These are phyloP conservation scores for Halocaridina rubra DNA, from an alignment of 2,888 invertebrate species.

Conservation along the genomic window DNA sequence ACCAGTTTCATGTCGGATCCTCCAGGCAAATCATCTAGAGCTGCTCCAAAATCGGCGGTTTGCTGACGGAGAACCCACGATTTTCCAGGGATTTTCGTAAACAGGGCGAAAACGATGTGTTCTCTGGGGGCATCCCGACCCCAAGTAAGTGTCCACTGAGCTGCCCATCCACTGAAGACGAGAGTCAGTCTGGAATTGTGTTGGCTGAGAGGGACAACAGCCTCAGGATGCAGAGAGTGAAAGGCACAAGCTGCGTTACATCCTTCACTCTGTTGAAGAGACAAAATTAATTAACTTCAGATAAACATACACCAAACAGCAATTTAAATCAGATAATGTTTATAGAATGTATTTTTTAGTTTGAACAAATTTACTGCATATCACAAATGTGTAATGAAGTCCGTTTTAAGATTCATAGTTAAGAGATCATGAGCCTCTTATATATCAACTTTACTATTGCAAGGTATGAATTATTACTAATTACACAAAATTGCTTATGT, in stretches of 20 bases:
- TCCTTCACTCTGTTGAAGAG: constrained; percentile 42
- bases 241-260: constrained; percentile 57
- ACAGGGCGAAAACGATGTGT: constrained; percentile 58
- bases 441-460: too few species aligned
- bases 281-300: too few species aligned
- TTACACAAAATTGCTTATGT: too few species aligned
- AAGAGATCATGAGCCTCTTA: too few species aligned
- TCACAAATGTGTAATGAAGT: too few species aligned
- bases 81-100: constrained; percentile 41
- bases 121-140: constrained; percentile 30
- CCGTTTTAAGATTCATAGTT: too few species aligned
- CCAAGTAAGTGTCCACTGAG: constrained; percentile 53
- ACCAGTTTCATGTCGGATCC: constrained; percentile 61
- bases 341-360: too few species aligned
- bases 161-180: constrained; percentile 46
- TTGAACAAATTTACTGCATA: too few species aligned
- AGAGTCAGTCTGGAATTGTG: constrained; percentile 59
- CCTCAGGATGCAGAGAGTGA: constrained; percentile 34
- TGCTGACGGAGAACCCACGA: constrained; percentile 50
- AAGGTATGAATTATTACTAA: too few species aligned
- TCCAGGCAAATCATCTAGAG: constrained; percentile 49
- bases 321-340: too few species aligned
- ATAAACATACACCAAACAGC: not conserved
- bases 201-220: constrained; percentile 43
- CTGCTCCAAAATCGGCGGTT: constrained; percentile 57